Evolutionary conservation across 2,797 vertebrate genomes (phyloP).

Genomic region (Acanthurus leucopareius): DNA sequence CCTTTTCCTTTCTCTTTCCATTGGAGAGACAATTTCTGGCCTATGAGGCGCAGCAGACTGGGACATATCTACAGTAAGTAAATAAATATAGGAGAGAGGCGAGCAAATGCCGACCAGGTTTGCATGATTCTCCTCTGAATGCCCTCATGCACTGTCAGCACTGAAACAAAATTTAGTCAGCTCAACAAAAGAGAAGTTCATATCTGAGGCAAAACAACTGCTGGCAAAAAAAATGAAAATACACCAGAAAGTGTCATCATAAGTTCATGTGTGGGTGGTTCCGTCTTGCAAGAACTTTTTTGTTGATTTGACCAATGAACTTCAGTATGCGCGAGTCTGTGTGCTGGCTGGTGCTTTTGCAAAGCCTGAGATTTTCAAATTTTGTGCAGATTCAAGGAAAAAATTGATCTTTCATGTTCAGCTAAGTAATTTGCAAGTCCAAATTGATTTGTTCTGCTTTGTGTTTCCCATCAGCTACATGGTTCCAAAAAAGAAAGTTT

Average conservation of each 20-base stretch:
- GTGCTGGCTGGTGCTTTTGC: neutral
- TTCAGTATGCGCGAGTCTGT: neutral
- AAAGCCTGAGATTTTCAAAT: constrained; percentile 3
- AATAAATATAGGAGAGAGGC: constrained; percentile 30
- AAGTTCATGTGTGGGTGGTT: constrained; percentile 42
- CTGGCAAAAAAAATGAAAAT: constrained; percentile 12
- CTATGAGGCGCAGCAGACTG: constrained; percentile 21
- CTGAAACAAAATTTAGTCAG: constrained; percentile 23
- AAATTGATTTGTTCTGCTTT: constrained; percentile 36
- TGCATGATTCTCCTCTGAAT: constrained; percentile 23
- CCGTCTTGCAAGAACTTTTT: constrained; percentile 5
- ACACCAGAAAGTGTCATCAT: constrained; percentile 1
- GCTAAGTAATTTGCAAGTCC: constrained; percentile 24
- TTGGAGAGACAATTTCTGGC: constrained; percentile 9
- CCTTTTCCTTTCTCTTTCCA: constrained; percentile 19
- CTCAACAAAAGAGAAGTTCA: constrained; percentile 19
- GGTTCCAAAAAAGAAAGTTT: constrained; percentile 65
- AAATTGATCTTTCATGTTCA: constrained; percentile 17
- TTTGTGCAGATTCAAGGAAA: constrained; percentile 2
- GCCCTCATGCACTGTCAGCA: constrained; percentile 7
- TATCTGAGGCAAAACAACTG: constrained; percentile 15
- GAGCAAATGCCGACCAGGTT: constrained; percentile 21
- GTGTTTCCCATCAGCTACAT: constrained; percentile 20
- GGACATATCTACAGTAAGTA: constrained; percentile 16
- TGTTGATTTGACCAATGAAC: constrained; percentile 13